Conservation (phyloP, 1,140 invertebrate genomes). For the Bombus pascuorum region DNA sequence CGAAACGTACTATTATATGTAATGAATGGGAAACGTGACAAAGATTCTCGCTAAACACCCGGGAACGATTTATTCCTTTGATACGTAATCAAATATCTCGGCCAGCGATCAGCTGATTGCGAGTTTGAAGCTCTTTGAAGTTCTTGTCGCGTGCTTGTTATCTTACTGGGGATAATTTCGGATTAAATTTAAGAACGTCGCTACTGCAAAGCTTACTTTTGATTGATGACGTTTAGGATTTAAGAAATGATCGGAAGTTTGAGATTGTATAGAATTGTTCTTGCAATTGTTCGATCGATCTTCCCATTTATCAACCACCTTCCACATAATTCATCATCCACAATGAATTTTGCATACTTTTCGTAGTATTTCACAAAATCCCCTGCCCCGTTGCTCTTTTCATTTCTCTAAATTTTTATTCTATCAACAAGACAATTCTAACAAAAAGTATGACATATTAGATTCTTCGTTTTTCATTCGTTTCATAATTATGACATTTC, state of each 20-base stretch:
- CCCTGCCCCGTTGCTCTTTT: too few relatives aligned
- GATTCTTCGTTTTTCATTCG: too few relatives aligned
- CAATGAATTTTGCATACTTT: too few relatives aligned
- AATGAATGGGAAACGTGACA: slow-evolving; percentile 28
- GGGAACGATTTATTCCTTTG: slow-evolving; percentile 17
- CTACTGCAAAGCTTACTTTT: neutral
- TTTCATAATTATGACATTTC: too few relatives aligned
- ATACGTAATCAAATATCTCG: slow-evolving; percentile 2
- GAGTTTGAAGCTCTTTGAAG: neutral
- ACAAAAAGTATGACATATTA: too few relatives aligned
- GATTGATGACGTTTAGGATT: neutral
- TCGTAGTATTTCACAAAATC: too few relatives aligned
- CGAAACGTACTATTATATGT: slow-evolving; percentile 20
- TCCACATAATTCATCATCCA: too few relatives aligned
- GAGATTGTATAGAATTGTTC: neutral
- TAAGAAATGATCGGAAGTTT: neutral
- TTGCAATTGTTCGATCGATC: too few relatives aligned
- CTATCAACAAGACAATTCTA: too few relatives aligned
- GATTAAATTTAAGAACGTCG: neutral
- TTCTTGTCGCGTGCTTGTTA: neutral
- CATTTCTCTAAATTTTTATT: too few relatives aligned
- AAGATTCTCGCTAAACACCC: slow-evolving; percentile 37
- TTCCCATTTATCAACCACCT: too few relatives aligned
- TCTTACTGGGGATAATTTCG: neutral
- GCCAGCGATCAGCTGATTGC: neutral